Percentiles rank a stretch among this genome's conserved stretches.
These are phyloP conservation scores for Lochmaea capreae DNA, from an alignment of 2,888 invertebrate species.

Conservation along the genomic window DNA sequence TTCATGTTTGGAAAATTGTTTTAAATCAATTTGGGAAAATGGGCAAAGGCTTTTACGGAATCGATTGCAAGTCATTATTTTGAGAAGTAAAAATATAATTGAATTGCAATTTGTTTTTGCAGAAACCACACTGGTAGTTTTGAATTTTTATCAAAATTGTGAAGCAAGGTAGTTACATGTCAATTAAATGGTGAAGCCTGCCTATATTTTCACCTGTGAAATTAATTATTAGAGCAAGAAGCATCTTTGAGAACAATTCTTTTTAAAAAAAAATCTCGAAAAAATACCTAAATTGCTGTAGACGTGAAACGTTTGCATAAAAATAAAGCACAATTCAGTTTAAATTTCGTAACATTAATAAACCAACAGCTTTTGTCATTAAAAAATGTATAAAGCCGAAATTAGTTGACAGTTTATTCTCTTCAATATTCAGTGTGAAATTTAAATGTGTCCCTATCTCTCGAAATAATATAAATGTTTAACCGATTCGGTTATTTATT, in stretches of 20 bases:
- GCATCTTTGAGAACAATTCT: too few species aligned
- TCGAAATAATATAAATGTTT: not conserved
- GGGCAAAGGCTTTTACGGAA: conserved; percentile 27
- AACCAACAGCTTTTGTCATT: too few species aligned
- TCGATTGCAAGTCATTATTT: conserved; percentile 28
- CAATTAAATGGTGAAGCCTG: not conserved
- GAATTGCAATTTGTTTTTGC: conserved; percentile 25
- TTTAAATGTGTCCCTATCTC: not conserved
- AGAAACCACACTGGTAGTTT: conserved; percentile 9
- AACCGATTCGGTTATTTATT: not conserved
- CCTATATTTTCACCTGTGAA: not conserved
- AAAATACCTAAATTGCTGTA: too few species aligned
- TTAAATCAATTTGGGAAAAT: conserved; percentile 23
- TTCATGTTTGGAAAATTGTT: conserved; percentile 33
- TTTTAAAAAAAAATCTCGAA: too few species aligned
- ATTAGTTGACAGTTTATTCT: too few species aligned
- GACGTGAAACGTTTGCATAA: too few species aligned
- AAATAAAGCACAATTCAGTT: too few species aligned
- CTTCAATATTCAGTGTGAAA: not conserved
- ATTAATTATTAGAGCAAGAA: too few species aligned
- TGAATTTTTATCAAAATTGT: conserved; percentile 11
- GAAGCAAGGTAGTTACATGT: not conserved
- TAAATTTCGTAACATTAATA: too few species aligned
- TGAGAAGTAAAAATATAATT: conserved; percentile 26
- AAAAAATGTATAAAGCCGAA: too few species aligned